Percentiles rank a stretch among this genome's conserved stretches.
phyloP scores from a whole-genome alignment of 2,113 vertebrate genomes.

The Apistogramma diplotaenia region DNA sequence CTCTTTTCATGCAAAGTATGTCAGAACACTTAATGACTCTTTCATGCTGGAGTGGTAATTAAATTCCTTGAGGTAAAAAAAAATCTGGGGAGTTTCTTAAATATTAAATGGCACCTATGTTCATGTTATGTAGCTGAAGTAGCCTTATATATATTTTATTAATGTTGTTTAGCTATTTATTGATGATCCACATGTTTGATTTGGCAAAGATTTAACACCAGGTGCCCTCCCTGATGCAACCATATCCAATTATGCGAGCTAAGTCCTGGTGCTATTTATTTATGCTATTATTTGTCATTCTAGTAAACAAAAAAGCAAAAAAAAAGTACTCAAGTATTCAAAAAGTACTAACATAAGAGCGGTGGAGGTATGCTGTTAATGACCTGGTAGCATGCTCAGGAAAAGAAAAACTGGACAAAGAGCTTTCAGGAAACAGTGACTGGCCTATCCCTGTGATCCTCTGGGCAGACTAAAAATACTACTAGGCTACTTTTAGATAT shows the following conservation, averaged over 20 bases:
- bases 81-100: neutral
- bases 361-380: constrained; percentile 49
- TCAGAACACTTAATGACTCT: neutral
- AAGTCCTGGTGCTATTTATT: accelerated
- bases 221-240: neutral
- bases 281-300: neutral
- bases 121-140: neutral
- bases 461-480: constrained; percentile 67
- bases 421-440: constrained; percentile 52
- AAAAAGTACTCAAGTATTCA: too few species aligned
- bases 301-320: accelerated
- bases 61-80: neutral
- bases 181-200: neutral
- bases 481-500: constrained; percentile 64
- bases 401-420: constrained; percentile 69
- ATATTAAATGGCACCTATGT: neutral
- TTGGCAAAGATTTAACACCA: neutral
- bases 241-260: neutral
- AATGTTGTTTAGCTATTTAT: neutral
- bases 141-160: neutral
- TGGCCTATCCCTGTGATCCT: constrained; percentile 44
- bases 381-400: constrained; percentile 51
- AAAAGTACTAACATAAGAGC: neutral
- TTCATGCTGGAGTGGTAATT: neutral
- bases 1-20: constrained; percentile 1